phyloP scores from a whole-genome alignment of 2,888 invertebrate species.

The Imbricaverruca yamaguchii region DNA sequence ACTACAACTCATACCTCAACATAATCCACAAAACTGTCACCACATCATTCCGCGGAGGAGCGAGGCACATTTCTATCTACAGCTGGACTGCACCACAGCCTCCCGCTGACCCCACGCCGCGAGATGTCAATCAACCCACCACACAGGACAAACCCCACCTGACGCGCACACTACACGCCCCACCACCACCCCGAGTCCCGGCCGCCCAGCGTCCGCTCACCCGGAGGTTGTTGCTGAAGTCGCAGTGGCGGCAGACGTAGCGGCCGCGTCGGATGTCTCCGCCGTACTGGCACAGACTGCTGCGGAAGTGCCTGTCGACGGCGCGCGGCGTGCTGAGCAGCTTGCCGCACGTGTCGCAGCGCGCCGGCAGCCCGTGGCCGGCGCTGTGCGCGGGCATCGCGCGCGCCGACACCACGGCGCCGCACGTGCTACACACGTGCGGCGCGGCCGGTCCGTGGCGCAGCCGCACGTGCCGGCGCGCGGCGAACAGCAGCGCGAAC shows the following conservation, averaged over 20 bases:
- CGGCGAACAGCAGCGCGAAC: background rate
- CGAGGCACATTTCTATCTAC: too few relatives aligned
- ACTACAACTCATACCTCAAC: too few relatives aligned
- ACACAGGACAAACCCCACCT: background rate
- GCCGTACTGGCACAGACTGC: background rate
- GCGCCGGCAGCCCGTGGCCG: constrained; percentile 38
- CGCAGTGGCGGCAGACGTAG: background rate
- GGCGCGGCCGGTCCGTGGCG: background rate
- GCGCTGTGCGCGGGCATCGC: background rate
- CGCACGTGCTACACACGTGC: background rate
- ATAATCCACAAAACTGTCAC: too few relatives aligned
- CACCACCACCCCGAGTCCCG: background rate
- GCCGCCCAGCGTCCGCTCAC: background rate
- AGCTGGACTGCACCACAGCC: too few relatives aligned
- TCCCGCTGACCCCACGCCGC: too few relatives aligned
- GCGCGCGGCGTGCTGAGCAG: background rate
- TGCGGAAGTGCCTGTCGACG: background rate
- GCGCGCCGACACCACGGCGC: background rate
- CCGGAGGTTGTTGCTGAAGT: constrained; percentile 1
- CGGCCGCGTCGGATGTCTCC: background rate
- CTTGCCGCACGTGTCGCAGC: constrained; percentile 7
- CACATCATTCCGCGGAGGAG: too few relatives aligned
- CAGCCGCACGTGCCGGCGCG: background rate
- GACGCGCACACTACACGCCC: background rate
- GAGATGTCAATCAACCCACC: too few relatives aligned